Conservation (phyloP, 2,113 vertebrate species). For the Chaetops frenatus region DNA sequence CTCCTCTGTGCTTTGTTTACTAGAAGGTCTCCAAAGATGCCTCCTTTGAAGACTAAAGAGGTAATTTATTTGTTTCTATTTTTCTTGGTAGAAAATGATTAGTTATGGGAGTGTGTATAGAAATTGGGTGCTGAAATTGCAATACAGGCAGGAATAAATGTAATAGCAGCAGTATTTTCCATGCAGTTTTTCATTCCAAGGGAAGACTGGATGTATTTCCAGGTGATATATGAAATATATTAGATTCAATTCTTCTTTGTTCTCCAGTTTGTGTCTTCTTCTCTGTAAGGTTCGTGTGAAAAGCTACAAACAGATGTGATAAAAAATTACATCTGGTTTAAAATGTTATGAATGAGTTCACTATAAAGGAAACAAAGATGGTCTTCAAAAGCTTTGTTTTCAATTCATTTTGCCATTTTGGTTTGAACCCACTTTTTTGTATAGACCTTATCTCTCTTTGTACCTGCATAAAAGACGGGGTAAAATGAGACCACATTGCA, state of each 20-base stretch:
- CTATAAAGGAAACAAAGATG: background rate
- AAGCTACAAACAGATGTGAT: background rate
- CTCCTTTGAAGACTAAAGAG: background rate
- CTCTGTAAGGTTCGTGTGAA: background rate
- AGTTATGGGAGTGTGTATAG: background rate
- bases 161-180: background rate
- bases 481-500: background rate
- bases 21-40: background rate
- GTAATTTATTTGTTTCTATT: background rate
- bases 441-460: background rate
- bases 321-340: background rate
- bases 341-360: background rate
- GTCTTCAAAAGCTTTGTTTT: background rate
- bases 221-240: background rate
- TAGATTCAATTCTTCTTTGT: background rate
- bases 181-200: background rate
- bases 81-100: background rate
- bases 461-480: background rate
- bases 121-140: background rate
- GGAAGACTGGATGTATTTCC: background rate
- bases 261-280: background rate
- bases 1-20: background rate
- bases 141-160: background rate
- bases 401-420: background rate
- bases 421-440: background rate